A percentile compares a stretch with the other conserved stretches of the same genome.
Conservation (phyloP, 2,113 vertebrate genomes). For the Octodon degus region DNA sequence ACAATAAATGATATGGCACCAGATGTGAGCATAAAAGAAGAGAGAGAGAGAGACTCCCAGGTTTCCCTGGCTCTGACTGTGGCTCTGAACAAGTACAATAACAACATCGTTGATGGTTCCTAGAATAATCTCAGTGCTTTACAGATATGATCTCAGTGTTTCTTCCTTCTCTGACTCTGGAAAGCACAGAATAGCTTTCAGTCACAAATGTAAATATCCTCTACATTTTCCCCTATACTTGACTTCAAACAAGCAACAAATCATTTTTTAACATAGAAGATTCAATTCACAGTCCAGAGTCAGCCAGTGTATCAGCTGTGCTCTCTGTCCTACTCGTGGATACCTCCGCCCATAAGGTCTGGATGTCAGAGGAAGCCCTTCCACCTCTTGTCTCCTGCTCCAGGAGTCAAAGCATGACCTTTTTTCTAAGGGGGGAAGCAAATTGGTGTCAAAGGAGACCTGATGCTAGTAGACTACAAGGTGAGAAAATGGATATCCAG, state of each 20-base stretch:
- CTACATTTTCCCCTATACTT: background rate
- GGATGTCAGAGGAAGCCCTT: background rate
- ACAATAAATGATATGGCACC: background rate
- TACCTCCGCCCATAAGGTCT: background rate
- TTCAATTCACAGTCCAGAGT: background rate
- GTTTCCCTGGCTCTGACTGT: background rate
- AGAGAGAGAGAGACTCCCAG: background rate
- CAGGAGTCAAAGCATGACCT: background rate
- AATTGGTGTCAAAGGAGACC: background rate
- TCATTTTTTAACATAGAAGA: background rate
- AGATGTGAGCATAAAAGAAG: background rate
- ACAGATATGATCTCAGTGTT: background rate
- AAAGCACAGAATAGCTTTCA: background rate
- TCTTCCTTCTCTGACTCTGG: no score
- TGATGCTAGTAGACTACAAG: background rate
- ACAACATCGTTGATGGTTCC: background rate
- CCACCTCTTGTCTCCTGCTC: background rate
- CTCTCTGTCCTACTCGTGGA: background rate
- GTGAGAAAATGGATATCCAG: slow-evolving; percentile 29
- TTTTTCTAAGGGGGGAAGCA: background rate
- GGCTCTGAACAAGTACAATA: background rate
- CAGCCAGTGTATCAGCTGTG: background rate
- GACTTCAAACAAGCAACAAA: background rate
- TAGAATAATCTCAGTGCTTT: background rate
- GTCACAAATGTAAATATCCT: background rate